These are phyloP conservation scores for Nymphalis io DNA, from an alignment of 1,140 invertebrate genomes.

Conservation along the genomic window DNA sequence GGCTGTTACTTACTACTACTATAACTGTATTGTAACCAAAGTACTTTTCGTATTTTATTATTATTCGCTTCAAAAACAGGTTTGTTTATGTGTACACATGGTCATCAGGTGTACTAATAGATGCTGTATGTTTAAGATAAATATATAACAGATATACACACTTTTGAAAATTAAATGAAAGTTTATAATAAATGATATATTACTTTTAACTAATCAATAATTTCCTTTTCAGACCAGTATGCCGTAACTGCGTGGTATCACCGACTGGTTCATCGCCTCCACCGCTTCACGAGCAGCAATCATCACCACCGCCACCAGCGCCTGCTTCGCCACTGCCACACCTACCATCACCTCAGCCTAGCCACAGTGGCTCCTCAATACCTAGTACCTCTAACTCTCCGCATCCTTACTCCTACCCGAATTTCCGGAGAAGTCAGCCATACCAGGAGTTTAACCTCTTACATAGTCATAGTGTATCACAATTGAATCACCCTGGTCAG, in stretches of 20 bases:
- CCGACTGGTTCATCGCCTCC: constrained; percentile 71
- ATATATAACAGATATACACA: too few relatives aligned
- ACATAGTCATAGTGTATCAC: constrained; percentile 60
- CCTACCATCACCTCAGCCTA: constrained; percentile 62
- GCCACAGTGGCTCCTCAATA: constrained; percentile 62
- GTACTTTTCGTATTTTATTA: too few relatives aligned
- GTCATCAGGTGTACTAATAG: too few relatives aligned
- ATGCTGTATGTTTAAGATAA: too few relatives aligned
- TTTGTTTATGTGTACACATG: too few relatives aligned
- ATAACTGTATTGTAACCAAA: too few relatives aligned
- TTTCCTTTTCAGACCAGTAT: constrained; percentile 82
- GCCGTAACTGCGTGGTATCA: constrained; percentile 79
- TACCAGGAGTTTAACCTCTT: constrained; percentile 56
- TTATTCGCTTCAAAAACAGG: too few relatives aligned
- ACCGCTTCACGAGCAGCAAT: constrained; percentile 59
- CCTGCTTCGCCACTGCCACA: constrained; percentile 55
- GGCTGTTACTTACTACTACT: too few relatives aligned
- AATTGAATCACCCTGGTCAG: constrained; percentile 56
- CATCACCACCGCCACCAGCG: constrained; percentile 65
- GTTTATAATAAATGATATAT: background rate
- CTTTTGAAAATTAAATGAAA: background rate
- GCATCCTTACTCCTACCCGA: constrained; percentile 65
- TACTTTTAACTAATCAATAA: background rate
- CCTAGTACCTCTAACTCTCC: constrained; percentile 68
- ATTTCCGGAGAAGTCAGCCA: constrained; percentile 58